Evolutionary conservation across 2,888 invertebrate genomes (phyloP).

Genomic region (Ferdinandea cuprea): DNA sequence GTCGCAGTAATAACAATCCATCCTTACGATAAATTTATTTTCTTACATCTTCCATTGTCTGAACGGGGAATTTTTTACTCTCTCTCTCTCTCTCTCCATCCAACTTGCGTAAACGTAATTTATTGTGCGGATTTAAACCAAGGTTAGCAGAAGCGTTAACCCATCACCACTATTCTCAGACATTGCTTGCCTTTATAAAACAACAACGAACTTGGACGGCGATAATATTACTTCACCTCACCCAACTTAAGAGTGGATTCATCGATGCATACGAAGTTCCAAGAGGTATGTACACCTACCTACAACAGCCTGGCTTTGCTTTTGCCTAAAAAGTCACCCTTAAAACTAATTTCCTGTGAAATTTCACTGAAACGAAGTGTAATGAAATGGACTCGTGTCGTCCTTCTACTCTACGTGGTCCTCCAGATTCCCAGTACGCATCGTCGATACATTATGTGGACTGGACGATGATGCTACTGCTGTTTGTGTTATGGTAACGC

Average conservation of each 20-base stretch:
- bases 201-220: background rate
- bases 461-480: slow-evolving; percentile 26
- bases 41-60: slow-evolving; percentile 21
- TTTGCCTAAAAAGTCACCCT: slow-evolving; percentile 41
- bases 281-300: slow-evolving; percentile 18
- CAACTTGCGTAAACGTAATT: slow-evolving; percentile 28
- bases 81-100: background rate
- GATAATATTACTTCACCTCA: slow-evolving; percentile 32
- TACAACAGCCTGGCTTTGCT: background rate
- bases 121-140: slow-evolving; percentile 44
- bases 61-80: slow-evolving; percentile 11
- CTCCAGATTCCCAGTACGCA: background rate
- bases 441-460: slow-evolving; percentile 1
- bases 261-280: slow-evolving; percentile 46
- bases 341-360: slow-evolving; percentile 70
- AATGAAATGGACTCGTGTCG: slow-evolving; percentile 52
- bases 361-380: slow-evolving; percentile 62
- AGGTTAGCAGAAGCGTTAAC: slow-evolving; percentile 53
- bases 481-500: background rate
- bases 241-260: slow-evolving; percentile 6
- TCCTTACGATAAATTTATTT: slow-evolving; percentile 49
- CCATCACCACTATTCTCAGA: slow-evolving; percentile 41
- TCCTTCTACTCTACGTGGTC: slow-evolving; percentile 31
- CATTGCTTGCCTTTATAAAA: background rate
- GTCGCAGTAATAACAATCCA: slow-evolving; percentile 48